Percentiles rank a stretch among this genome's conserved stretches.
Evolutionary conservation across 2,888 invertebrate species (phyloP).

Genomic region (Nomada flava): DNA sequence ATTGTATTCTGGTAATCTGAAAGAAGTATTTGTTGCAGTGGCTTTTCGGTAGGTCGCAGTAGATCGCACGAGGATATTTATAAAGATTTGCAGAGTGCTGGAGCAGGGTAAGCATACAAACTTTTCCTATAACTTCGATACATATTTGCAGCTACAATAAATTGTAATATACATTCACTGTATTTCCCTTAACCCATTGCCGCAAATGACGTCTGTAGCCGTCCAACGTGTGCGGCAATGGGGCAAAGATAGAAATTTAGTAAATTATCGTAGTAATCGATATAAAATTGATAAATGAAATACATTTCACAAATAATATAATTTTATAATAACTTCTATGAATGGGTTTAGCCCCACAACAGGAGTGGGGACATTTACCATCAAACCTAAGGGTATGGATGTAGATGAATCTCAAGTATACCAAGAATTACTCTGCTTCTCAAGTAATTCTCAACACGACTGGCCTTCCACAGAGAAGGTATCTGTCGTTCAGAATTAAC

Average conservation of each 20-base stretch:
- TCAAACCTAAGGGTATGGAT: slow-evolving; percentile 83
- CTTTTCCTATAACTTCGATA: slow-evolving; percentile 13
- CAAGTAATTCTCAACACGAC: slow-evolving; percentile 82
- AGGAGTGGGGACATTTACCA: slow-evolving; percentile 83
- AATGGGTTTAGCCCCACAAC: slow-evolving; percentile 81
- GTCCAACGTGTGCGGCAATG: no score
- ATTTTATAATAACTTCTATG: slow-evolving; percentile 69
- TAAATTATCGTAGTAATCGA: slow-evolving; percentile 3
- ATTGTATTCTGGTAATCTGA: neutral
- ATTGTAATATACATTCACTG: neutral
- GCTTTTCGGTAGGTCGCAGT: slow-evolving; percentile 92
- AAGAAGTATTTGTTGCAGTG: slow-evolving; percentile 85
- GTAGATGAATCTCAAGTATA: slow-evolving; percentile 83
- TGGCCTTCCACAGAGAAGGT: slow-evolving; percentile 83
- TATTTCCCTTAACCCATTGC: slow-evolving; percentile 6
- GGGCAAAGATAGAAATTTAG: neutral
- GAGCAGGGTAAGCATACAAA: slow-evolving; percentile 80
- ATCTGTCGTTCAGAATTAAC: slow-evolving; percentile 74
- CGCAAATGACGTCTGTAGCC: no score
- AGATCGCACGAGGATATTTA: slow-evolving; percentile 94
- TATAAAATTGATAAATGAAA: neutral
- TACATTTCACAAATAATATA: slow-evolving; percentile 2
- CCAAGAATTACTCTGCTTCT: slow-evolving; percentile 84
- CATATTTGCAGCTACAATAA: neutral
- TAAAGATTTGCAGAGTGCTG: slow-evolving; percentile 89